Base-by-base conservation (phyloP, 2,888 invertebrate species). In the Callyntrura guangdongensis region DNA sequence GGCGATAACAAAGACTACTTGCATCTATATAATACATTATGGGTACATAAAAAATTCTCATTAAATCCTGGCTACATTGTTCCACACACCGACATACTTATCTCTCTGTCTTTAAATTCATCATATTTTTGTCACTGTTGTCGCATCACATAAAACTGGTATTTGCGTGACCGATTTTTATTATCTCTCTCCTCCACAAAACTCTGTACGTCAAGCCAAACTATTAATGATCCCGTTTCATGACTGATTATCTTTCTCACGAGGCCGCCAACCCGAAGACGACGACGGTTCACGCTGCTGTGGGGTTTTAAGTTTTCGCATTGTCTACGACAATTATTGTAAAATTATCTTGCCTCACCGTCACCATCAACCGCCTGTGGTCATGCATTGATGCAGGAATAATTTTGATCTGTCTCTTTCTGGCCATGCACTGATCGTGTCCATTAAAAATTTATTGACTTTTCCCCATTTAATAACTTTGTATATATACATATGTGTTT, bases 171-270 rank as follows among this genome's bases (percentile, higher is more conserved):
- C 25, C 22, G 17, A 61, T 17, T 27, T 67, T 67, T 67, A 25
- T 67, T 12, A 67, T 4, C 14, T 14, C 25, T 27, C 67, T 5
- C 5, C 17, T 56, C 4, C 17, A 56, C 25, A 25, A 22, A 67
- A 67, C 14, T 36, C 6, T 36, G 36, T 36, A 6, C 36, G 36
- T 36, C 1, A 11, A 22, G 64, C 64, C 0, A 64, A 64, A 67
- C 27, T 14, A 27, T 12, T 67, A 67, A 67, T 67, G 67, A 27
- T 67, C 1, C 12, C 12, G 27, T 67, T 67, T 14, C 67, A 67
- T 67, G 67, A 67, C 27, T 67, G 67, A 64, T 64, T n/a, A 64
- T 36, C 27, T 27, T 36, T 11, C 36, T 67, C 67, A 11, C 27
- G n/a, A 36, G 0, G 27, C n/a, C 6, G 17, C 3, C 17, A 3